Conservation (phyloP, 1,140 invertebrate genomes). For the Leucophenga varia region DNA sequence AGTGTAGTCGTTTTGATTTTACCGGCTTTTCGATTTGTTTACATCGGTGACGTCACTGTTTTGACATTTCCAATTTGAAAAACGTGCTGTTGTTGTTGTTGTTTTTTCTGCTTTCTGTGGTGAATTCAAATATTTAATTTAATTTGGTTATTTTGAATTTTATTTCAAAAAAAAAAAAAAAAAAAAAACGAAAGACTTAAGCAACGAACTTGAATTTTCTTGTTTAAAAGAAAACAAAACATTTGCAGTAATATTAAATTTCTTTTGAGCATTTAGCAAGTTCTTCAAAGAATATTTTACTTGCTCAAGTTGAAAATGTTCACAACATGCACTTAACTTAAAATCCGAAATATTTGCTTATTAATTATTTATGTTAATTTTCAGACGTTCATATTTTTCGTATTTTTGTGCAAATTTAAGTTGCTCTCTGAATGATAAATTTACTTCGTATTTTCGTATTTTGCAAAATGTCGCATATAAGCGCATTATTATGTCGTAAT, state of each 20-base stretch:
- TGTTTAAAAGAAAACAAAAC: background rate
- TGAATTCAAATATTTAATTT: background rate
- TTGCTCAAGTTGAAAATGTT: too few species aligned
- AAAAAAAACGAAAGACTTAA: conserved; percentile 43
- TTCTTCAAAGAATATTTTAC: too few species aligned
- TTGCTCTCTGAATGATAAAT: too few species aligned
- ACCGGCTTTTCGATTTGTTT: conserved; percentile 29
- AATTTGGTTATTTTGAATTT: too few species aligned
- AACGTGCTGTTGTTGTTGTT: too few species aligned
- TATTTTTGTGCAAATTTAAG: too few species aligned
- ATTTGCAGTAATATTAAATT: conserved; percentile 38
- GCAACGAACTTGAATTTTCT: conserved; percentile 38
- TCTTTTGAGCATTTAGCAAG: conserved; percentile 29
- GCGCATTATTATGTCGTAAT: too few species aligned
- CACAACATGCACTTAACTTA: conserved; percentile 54
- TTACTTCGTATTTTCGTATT: too few species aligned
- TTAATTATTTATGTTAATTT: conserved; percentile 30
- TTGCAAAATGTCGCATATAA: too few species aligned
- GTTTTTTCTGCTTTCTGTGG: background rate
- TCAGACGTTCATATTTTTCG: too few species aligned
- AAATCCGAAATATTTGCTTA: conserved; percentile 48
- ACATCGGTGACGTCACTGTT: conserved; percentile 44
- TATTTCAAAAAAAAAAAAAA: too few species aligned
- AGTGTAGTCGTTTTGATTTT: conserved; percentile 39
- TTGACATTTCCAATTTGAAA: conserved; percentile 42